Evolutionary conservation across 1,140 invertebrate genomes (phyloP).

Genomic region (Nixonia krombeini): DNA sequence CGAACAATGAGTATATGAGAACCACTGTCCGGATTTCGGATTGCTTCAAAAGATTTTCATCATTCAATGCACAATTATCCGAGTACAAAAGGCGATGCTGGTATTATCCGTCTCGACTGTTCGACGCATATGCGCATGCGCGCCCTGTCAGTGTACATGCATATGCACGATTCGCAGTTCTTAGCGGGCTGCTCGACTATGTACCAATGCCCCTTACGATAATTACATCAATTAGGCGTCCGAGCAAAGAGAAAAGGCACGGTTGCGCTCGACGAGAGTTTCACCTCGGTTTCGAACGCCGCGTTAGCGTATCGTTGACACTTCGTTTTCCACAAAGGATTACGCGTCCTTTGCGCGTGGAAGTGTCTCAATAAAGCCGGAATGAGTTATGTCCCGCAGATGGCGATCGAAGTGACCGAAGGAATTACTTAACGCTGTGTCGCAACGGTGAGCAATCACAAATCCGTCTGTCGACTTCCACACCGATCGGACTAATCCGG

Average conservation of each 20-base stretch:
- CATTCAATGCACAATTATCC: conserved; percentile 48
- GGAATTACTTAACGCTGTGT: too few species aligned
- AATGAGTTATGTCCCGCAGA: too few species aligned
- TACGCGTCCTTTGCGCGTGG: too few species aligned
- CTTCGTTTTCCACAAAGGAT: background rate
- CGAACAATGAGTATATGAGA: too few species aligned
- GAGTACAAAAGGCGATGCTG: conserved; percentile 31
- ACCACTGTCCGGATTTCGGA: conserved; percentile 33
- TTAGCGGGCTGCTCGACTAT: conserved; percentile 11
- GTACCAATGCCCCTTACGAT: conserved; percentile 44
- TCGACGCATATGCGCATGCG: conserved; percentile 14
- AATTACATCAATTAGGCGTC: conserved; percentile 53
- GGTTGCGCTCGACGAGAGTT: conserved; percentile 20
- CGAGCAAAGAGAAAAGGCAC: conserved; percentile 12
- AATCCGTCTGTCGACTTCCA: too few species aligned
- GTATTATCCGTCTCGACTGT: conserved; percentile 31
- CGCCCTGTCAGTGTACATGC: background rate
- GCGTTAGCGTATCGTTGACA: conserved; percentile 1
- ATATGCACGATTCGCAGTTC: background rate
- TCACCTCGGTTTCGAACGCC: conserved; percentile 45
- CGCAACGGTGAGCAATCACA: too few species aligned
- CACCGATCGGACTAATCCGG: too few species aligned
- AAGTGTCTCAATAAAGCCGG: too few species aligned
- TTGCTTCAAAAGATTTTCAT: conserved; percentile 46
- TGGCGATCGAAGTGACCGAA: too few species aligned